These are phyloP conservation scores for Sebastes nivosus DNA, from an alignment of 2,797 vertebrate genomes.

Conservation along the genomic window DNA sequence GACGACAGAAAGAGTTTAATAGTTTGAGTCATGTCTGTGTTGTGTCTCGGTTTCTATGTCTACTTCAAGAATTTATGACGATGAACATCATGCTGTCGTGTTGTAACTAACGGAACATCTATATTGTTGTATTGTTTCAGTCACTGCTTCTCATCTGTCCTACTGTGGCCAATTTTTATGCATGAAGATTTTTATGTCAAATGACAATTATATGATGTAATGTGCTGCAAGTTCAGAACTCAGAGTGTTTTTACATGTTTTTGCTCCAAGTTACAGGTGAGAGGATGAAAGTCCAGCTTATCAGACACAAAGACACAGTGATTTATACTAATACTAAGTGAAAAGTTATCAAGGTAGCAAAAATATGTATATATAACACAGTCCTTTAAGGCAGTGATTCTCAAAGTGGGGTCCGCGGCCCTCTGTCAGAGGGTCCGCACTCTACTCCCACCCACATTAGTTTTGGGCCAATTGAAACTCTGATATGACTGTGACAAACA, in stretches of 20 bases:
- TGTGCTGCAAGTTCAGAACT: neutral
- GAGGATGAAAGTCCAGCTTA: neutral
- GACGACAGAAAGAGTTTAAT: conserved; percentile 11
- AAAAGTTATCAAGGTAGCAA: neutral
- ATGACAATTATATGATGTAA: neutral
- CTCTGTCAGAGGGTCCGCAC: too few species aligned
- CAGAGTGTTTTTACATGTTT: neutral
- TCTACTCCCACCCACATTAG: too few species aligned
- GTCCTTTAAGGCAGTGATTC: too few species aligned
- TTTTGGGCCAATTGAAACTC: too few species aligned
- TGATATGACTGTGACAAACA: too few species aligned
- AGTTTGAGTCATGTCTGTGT: conserved; percentile 38
- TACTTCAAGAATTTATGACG: conserved; percentile 2
- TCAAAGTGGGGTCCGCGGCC: too few species aligned
- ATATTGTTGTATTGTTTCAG: neutral
- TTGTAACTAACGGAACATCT: neutral
- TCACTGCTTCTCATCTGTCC: neutral
- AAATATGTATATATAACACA: too few species aligned
- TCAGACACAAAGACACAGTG: neutral
- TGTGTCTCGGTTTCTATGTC: conserved; percentile 7
- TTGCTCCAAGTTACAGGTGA: neutral
- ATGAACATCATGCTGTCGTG: neutral
- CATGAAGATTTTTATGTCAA: neutral
- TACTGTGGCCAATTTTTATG: neutral
- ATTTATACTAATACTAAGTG: neutral